Evolutionary conservation across 2,888 invertebrate species (phyloP).

Genomic region (Sclerodermus sp.): DNA sequence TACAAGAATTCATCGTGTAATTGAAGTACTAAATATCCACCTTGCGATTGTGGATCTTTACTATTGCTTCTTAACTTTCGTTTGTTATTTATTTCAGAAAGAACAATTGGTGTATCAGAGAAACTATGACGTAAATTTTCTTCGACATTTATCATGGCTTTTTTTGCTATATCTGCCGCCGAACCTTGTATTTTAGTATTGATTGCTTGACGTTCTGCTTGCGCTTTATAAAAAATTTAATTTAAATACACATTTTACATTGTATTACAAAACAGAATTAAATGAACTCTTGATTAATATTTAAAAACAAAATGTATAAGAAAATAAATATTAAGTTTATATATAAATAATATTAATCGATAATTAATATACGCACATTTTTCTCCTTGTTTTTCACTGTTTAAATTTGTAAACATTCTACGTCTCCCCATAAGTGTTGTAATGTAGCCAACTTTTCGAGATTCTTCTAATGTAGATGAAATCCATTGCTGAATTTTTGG

Average conservation of each 20-base stretch:
- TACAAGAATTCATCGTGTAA: slow-evolving; percentile 96
- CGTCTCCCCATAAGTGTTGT: slow-evolving; percentile 80
- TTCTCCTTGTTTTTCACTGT: slow-evolving; percentile 62
- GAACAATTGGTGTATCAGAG: slow-evolving; percentile 36
- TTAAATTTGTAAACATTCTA: slow-evolving; percentile 77
- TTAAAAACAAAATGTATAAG: slow-evolving; percentile 37
- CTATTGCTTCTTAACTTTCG: slow-evolving; percentile 39
- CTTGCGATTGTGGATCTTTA: slow-evolving; percentile 34
- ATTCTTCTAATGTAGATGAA: slow-evolving; percentile 64
- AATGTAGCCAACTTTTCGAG: slow-evolving; percentile 74
- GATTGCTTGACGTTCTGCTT: slow-evolving; percentile 94
- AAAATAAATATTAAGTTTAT: slow-evolving; percentile 4
- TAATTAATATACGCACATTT: slow-evolving; percentile 60
- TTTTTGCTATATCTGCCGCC: slow-evolving; percentile 93
- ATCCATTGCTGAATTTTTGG: slow-evolving; percentile 71
- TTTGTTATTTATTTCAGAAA: slow-evolving; percentile 30
- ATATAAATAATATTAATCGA: slow-evolving; percentile 2
- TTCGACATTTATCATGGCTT: slow-evolving; percentile 82
- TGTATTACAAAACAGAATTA: too few relatives aligned
- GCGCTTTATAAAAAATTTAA: too few relatives aligned
- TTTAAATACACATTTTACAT: too few relatives aligned
- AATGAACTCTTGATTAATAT: too few relatives aligned
- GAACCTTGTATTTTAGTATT: slow-evolving; percentile 96
- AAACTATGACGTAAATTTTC: slow-evolving; percentile 60
- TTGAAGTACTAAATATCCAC: slow-evolving; percentile 78